Percentiles rank a stretch among this genome's conserved stretches.
phyloP scores from a whole-genome alignment of 2,113 vertebrate genomes.

The Tetrao urogallus region DNA sequence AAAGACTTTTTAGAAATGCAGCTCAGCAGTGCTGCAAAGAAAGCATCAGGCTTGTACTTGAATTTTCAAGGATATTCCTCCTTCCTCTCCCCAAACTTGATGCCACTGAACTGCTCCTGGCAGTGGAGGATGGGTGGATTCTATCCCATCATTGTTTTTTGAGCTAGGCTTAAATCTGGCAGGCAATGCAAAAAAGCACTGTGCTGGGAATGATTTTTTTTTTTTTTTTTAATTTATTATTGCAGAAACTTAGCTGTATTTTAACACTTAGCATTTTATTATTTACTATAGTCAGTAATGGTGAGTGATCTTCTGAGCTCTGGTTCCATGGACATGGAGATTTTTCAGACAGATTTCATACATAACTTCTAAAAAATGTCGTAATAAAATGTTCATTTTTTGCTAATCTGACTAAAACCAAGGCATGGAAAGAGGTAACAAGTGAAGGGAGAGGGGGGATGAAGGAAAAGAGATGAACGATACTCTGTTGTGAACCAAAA shows the following conservation, averaged over 20 bases:
- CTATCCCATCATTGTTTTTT: background rate
- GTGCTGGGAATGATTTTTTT: background rate
- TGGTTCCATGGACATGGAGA: background rate
- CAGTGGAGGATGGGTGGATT: background rate
- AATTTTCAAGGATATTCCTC: slow-evolving; percentile 1
- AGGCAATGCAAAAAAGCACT: background rate
- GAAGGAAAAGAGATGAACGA: background rate
- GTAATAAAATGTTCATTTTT: slow-evolving; percentile 32
- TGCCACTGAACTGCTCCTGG: background rate
- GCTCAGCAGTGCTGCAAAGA: slow-evolving; percentile 13
- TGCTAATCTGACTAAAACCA: background rate
- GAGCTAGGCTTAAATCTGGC: background rate
- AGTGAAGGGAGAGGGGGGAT: background rate
- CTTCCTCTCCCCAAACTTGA: background rate
- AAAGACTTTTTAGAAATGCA: background rate
- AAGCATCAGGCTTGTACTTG: background rate
- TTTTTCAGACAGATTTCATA: slow-evolving; percentile 19
- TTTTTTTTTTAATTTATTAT: background rate
- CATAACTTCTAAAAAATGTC: background rate
- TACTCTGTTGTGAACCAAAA: background rate
- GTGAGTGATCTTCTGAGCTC: background rate
- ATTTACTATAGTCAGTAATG: background rate
- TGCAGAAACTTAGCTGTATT: background rate
- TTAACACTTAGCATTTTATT: background rate
- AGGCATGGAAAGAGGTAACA: background rate